Evolutionary conservation across 2,888 invertebrate species (phyloP).

Genomic region (Ornithoptera alexandrae): DNA sequence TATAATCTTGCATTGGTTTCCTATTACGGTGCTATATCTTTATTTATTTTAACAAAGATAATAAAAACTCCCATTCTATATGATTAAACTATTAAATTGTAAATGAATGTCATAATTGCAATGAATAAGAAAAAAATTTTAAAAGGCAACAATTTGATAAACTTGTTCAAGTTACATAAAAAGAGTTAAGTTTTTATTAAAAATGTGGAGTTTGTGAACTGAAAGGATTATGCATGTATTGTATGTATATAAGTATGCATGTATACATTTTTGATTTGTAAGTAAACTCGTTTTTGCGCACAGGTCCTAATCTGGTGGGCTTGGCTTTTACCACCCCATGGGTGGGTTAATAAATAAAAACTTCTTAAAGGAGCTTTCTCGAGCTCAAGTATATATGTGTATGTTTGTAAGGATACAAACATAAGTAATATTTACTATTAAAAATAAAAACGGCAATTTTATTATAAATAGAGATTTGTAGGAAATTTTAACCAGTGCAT

Average conservation of each 20-base stretch:
- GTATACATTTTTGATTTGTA: too few species aligned
- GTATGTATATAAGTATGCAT: too few species aligned
- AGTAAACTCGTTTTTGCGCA: too few species aligned
- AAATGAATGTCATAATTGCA: neutral
- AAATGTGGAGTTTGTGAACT: neutral
- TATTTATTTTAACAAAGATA: neutral
- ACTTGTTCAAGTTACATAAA: neutral
- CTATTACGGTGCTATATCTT: constrained; percentile 21
- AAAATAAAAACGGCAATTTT: neutral
- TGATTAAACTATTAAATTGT: neutral
- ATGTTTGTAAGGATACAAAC: too few species aligned
- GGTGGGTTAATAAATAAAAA: too few species aligned
- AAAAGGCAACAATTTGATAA: neutral
- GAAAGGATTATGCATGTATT: neutral
- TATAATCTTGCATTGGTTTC: constrained; percentile 17
- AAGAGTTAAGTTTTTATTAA: neutral
- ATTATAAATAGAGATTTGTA: neutral
- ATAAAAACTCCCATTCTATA: neutral
- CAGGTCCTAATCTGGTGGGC: too few species aligned
- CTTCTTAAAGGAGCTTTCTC: too few species aligned
- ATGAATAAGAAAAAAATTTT: neutral
- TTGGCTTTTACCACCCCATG: too few species aligned
- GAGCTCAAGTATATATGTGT: too few species aligned
- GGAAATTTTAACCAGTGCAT: neutral
- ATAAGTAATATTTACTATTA: too few species aligned